Evolutionary conservation across 2,797 vertebrate genomes (phyloP), one percentile per base, ranked within the genome.

Genomic region (Heterohyrax brucei): DNA sequence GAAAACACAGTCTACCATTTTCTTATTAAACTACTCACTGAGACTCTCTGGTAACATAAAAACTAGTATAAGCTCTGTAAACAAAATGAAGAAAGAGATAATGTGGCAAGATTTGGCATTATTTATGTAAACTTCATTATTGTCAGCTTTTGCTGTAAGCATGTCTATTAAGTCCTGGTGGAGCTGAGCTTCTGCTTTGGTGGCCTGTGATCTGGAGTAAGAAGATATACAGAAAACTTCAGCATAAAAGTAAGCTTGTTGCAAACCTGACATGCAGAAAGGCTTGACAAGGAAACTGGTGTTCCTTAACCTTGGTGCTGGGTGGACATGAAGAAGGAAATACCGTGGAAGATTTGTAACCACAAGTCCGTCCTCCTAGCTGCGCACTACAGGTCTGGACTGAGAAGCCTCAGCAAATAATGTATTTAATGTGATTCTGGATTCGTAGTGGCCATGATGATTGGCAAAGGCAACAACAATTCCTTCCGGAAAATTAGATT

Each of bases 371-470:
- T 3, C 28, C 1, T 91, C 21, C 62, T 46, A 19, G 1, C 56
- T 39, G 22, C 66, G 7, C 14, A 50, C 39, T 68, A 77, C 12
- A 61, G n/a, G 7, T 83, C 28, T 80, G 8, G 33, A 72, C 10
- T 75, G 46, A 90, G 84, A 80, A 70, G 7, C 26, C 22, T 68
- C 61, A 75, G 56, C 10, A 85, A 95, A 93, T 0, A 78, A 56
- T 76, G 83, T 53, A 89, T 89, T 88, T 88, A 81, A 95, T 73
- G 19, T 33, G n/a, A 92, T 62, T 82, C 62, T 86, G 26, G 46
- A 10, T 79, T 64, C 7, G 5, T 50, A 78, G 14, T 44, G 13
- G 26, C 44, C 46, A 86, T 28, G 26, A 28, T 83, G 44, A 70
- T 33, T 86, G 28, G 24, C 19, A 89, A 30, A 79, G 89, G 72